A percentile compares a stretch with the other conserved stretches of the same genome.
Evolutionary conservation across 2,888 invertebrate species (phyloP).

Genomic region (Pristionchus entomophagus): DNA sequence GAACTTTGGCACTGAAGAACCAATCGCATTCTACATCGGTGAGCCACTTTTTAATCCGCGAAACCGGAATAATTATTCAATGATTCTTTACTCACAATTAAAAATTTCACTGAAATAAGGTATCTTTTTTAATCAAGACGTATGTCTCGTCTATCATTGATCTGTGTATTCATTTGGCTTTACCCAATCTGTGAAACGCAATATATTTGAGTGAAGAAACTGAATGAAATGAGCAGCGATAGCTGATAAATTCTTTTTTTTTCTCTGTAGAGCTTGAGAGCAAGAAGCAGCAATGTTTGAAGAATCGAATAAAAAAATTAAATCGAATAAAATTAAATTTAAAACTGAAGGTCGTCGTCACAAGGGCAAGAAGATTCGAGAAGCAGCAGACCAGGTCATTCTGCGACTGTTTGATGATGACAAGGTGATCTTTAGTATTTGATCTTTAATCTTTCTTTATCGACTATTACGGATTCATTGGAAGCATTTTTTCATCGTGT

Average conservation of each 20-base stretch:
- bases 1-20: slow-evolving; percentile 16
- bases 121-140: no score
- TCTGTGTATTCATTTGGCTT: neutral
- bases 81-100: no score
- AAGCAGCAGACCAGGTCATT: slow-evolving; percentile 11
- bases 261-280: neutral
- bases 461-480: no score
- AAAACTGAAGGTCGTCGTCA: neutral
- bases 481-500: neutral
- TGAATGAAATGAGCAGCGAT: neutral
- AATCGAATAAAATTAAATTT: no score
- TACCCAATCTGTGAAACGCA: neutral
- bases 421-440: slow-evolving; percentile 2
- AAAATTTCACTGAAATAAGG: no score
- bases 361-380: slow-evolving; percentile 19
- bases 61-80: neutral
- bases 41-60: neutral
- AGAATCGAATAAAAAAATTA: no score
- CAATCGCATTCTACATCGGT: slow-evolving; percentile 43
- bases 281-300: no score
- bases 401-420: slow-evolving; percentile 31
- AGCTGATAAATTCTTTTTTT: neutral
- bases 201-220: neutral
- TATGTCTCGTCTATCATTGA: no score
- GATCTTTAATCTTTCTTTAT: neutral